These are phyloP conservation scores for Falco biarmicus DNA, from an alignment of 2,797 vertebrate species.

Conservation along the genomic window DNA sequence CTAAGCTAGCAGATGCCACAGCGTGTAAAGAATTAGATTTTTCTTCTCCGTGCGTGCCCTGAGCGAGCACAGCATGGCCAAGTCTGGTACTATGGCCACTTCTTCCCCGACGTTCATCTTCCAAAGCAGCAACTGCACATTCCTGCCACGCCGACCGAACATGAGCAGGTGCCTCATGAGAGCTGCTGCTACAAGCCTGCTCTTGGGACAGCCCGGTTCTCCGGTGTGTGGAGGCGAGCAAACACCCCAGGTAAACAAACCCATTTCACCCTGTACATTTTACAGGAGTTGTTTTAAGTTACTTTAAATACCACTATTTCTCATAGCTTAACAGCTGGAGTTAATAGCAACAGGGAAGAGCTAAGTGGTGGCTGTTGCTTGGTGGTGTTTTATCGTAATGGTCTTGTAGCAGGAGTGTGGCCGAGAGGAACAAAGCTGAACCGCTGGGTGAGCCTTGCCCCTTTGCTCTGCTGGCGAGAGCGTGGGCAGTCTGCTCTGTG, in stretches of 20 bases:
- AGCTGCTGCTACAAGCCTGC: neutral
- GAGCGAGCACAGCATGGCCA: rapidly evolving
- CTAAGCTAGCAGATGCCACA: neutral
- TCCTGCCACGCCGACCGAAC: rapidly evolving
- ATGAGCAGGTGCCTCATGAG: rapidly evolving
- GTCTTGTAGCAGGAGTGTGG: rapidly evolving
- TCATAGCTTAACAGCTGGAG: neutral
- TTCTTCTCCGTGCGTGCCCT: rapidly evolving
- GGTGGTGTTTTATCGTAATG: neutral
- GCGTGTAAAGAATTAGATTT: no score
- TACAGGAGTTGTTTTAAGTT: neutral
- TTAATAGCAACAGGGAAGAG: neutral
- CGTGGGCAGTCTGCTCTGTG: rapidly evolving
- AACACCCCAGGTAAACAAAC: neutral
- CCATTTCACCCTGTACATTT: neutral
- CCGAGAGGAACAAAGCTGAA: neutral
- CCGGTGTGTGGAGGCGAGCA: rapidly evolving
- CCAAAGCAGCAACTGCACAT: neutral
- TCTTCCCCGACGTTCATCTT: rapidly evolving
- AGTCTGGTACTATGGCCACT: no score
- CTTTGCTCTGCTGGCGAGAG: neutral
- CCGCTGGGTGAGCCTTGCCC: neutral
- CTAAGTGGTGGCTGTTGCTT: neutral
- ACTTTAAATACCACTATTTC: neutral
- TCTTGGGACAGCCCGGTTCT: rapidly evolving